Base-by-base conservation (phyloP, 23 tunicate species). In the Pegea sp. region DNA sequence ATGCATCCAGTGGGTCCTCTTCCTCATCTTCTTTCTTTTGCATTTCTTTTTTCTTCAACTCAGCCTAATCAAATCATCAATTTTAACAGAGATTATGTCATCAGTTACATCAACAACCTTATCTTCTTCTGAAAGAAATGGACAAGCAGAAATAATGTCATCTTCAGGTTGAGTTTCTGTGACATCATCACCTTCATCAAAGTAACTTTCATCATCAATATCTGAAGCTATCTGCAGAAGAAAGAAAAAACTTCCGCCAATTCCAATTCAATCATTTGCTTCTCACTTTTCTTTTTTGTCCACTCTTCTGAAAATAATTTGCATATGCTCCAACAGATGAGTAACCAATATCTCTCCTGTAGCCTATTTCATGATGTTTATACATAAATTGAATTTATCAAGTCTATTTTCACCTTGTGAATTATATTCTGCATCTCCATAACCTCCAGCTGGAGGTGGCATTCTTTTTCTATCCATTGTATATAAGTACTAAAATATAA, bases 1-100 rank as follows among this genome's bases (percentile, higher is more conserved):
- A 87, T 23, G 96, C 96, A 42, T 87, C 96, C 31, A 87, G 66
- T 24, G 96, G 96, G 50, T 87, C 96, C 24, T 60, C 78, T 76
- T 87, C 96, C 18, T 72, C 93, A 20, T 81, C 81, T 56, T 69
- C 69, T 43, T 61, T 61, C 20, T 34, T 30, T 23, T 33, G 24
- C 70, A 77, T 68, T n/a, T 77, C 70, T 38, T 16, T 38, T 16
- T n/a, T n/a, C n/a, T n/a, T n/a, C 16, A 38, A 8, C 11, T 11
- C 16, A 38, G 11, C 46, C 11, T 38, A 16, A 38, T 8, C 46
- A 38, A 38, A 16, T 38, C 46, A 38, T 8, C 16, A 38, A 38
- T 16, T 8, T 8, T 38, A 38, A 38, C 46, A 38, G 46, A 38
- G 11, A n/a, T n/a, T n/a, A n/a, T n/a, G n/a, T n/a, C n/a, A n/a